These are phyloP conservation scores for Physeter macrocephalus DNA, from an alignment of 2,113 vertebrate genomes.

Conservation along the genomic window DNA sequence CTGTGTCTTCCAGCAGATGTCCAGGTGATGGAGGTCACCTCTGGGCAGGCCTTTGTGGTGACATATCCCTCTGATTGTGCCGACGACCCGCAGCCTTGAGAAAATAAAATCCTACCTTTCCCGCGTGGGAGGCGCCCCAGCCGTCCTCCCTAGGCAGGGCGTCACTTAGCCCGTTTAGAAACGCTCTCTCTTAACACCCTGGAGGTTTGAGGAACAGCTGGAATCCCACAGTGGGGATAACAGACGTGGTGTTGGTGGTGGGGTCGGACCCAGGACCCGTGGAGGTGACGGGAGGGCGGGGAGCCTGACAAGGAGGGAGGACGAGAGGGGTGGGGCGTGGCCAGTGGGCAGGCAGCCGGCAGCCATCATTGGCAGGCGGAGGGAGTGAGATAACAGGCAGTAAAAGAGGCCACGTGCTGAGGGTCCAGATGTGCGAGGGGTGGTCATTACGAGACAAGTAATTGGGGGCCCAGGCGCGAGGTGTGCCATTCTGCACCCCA, in stretches of 20 bases:
- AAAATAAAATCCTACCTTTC: background rate
- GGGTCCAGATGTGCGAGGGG: background rate
- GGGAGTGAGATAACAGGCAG: background rate
- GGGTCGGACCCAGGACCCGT: background rate
- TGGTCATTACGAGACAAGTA: background rate
- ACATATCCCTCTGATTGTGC: background rate
- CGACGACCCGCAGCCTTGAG: accelerated
- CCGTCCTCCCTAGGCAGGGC: accelerated
- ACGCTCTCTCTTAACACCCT: accelerated
- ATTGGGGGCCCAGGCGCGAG: background rate
- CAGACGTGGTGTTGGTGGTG: accelerated
- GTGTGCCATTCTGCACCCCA: background rate
- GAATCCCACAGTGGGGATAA: background rate
- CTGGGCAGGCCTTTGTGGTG: background rate
- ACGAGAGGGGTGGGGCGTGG: background rate
- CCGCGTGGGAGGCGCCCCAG: background rate
- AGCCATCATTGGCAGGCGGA: background rate
- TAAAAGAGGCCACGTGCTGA: background rate
- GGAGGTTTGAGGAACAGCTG: background rate
- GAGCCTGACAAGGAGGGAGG: background rate
- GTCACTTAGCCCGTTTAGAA: background rate
- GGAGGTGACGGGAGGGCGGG: accelerated
- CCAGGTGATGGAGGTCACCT: background rate
- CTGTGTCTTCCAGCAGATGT: background rate
- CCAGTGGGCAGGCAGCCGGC: background rate